Evolutionary conservation across 2,888 invertebrate species (phyloP).

Genomic region (Drosophila mimica): DNA sequence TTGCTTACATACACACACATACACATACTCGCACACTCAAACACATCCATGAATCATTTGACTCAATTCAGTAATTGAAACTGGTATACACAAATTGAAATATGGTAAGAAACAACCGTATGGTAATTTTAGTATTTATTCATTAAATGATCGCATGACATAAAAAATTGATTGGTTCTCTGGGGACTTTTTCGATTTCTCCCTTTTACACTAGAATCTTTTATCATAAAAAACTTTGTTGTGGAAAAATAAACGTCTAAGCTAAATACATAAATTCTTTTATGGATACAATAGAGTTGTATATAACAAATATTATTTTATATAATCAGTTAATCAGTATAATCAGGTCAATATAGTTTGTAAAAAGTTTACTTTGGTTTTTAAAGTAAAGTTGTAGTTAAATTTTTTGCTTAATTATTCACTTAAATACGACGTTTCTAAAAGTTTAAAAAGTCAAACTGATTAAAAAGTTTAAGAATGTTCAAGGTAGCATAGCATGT

Average conservation of each 20-base stretch:
- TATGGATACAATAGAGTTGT: neutral
- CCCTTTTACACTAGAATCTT: neutral
- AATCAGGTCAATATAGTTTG: too few species aligned
- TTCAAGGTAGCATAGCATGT: neutral
- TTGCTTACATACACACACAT: constrained; percentile 14
- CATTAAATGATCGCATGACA: constrained; percentile 11
- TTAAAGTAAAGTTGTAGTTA: neutral
- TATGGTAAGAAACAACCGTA: constrained; percentile 16
- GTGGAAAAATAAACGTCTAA: neutral
- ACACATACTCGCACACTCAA: neutral
- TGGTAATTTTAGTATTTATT: constrained; percentile 19
- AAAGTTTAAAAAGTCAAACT: neutral
- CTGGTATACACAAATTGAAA: constrained; percentile 28
- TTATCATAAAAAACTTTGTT: neutral
- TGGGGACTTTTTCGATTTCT: neutral
- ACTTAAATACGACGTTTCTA: neutral
- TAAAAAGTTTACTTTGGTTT: neutral
- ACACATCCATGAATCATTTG: constrained; percentile 20
- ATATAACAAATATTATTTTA: neutral
- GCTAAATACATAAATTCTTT: neutral
- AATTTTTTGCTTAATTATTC: neutral
- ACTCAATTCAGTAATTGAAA: constrained; percentile 41
- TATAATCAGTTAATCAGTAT: neutral
- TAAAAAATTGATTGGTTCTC: constrained; percentile 6
- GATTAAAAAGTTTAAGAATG: neutral